Base-by-base conservation (phyloP, 2,113 vertebrate species). In the Philantomba maxwellii region DNA sequence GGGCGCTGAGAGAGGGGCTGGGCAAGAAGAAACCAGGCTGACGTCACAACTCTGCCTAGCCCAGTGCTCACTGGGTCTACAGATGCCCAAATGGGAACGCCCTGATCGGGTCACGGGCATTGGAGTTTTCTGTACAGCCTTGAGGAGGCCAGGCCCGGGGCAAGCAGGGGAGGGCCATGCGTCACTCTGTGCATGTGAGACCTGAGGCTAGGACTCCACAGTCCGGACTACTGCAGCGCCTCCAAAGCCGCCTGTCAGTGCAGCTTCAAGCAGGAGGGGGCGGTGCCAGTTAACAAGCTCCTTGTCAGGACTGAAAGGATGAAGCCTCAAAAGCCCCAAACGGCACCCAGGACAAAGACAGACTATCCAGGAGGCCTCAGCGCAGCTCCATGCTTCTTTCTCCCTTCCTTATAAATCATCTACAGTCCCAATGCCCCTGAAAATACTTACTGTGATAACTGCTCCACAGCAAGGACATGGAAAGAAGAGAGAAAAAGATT, bases 371-470 rank as follows among this genome's bases (percentile, higher is more conserved):
- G 70, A 92, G 53, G 75, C 62, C 80, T 96, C 12, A 33, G 58
- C 53, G 33, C 4, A 51, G 58, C 12, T 53, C 57, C 9, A 81
- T 73, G 1, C 3, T 94, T 7, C 88, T 91, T 93, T 96, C 94
- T 97, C 92, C 39, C 75, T 93, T 87, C 77, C 73, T 94, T 55
- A 94, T 12, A 87, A 33, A 55, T 64, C 73, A 96, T 90, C 75
- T 64, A 86, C 4, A 62, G 55, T 25, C 36, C 45, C 87, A 91
- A 9, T 28, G n/a, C 43, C 93, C 14, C n/a, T 84, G 16, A 84
- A 97, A 91, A 95, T 98, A 99, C 99, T 99, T 99, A 99, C 99
- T 97, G 99, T 99, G 98, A 99, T 99, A 98, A 99, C 99, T 99
- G 99, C 95, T 98, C 98, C 98, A 96, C 95, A 96, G 91, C 95